Percentiles rank a stretch among this genome's conserved stretches.
Evolutionary conservation across 2,888 invertebrate species (phyloP).

Genomic region (Drosophila nr. perissopoda): DNA sequence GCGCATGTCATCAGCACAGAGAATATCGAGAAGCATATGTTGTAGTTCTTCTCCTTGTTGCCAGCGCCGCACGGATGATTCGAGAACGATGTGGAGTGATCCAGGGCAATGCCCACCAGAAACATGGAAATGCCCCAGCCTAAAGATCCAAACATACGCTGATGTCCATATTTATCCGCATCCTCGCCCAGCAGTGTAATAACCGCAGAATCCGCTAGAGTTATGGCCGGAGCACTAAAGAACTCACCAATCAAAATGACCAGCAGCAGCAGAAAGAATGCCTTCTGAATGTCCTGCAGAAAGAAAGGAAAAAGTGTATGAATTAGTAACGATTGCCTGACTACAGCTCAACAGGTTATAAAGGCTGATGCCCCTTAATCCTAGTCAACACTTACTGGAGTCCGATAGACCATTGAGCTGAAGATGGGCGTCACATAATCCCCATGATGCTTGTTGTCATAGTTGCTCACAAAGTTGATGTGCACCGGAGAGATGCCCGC

Average conservation of each 20-base stretch:
- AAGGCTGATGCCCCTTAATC: neutral
- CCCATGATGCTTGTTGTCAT: constrained; percentile 88
- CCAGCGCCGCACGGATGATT: constrained; percentile 96
- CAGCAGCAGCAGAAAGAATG: constrained; percentile 96
- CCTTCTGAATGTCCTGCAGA: constrained; percentile 93
- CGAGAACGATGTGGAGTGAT: constrained; percentile 98
- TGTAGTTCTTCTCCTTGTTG: constrained; percentile 97
- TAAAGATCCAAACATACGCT: constrained; percentile 98
- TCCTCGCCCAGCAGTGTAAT: constrained; percentile 95
- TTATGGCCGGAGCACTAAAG: constrained; percentile 98
- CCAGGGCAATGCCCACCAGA: constrained; percentile 95
- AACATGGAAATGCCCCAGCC: constrained; percentile 99
- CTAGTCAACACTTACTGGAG: constrained; percentile 82
- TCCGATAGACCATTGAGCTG: constrained; percentile 96
- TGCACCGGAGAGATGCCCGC: constrained; percentile 88
- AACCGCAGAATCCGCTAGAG: constrained; percentile 96
- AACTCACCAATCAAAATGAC: constrained; percentile 98
- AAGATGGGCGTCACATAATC: constrained; percentile 95
- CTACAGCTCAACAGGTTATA: neutral
- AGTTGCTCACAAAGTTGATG: constrained; percentile 91
- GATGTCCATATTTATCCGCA: constrained; percentile 96
- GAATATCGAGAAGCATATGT: constrained; percentile 99
- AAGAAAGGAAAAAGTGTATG: neutral
- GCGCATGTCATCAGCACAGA: constrained; percentile 98
- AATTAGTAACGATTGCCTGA: neutral